Evolutionary conservation across 2,797 vertebrate species (phyloP).

Genomic region (Protosalanx chinensis): DNA sequence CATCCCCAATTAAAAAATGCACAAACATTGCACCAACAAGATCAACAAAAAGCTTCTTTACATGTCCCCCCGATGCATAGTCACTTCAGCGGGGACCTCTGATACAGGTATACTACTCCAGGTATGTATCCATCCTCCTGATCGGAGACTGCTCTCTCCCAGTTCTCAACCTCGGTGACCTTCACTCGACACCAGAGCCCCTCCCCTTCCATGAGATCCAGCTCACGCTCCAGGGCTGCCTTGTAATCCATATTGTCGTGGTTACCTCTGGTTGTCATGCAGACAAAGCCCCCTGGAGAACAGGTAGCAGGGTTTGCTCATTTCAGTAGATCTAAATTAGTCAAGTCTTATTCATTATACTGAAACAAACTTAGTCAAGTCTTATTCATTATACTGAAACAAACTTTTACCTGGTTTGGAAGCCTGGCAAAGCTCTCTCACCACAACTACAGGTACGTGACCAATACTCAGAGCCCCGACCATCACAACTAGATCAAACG

Average conservation of each 20-base stretch:
- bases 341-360: slow-evolving; percentile 2
- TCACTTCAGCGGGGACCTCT: slow-evolving; percentile 36
- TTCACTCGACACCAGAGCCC: slow-evolving; percentile 71
- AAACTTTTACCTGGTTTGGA: slow-evolving; percentile 78
- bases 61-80: no score
- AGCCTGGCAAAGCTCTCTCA: slow-evolving; percentile 76
- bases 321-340: neutral
- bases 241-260: slow-evolving; percentile 78
- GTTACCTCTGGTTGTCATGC: slow-evolving; percentile 85
- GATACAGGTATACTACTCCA: slow-evolving; percentile 75
- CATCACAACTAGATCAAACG: slow-evolving; percentile 80
- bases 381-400: slow-evolving; percentile 8
- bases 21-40: no score
- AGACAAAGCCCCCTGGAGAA: slow-evolving; percentile 81
- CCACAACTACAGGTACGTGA: slow-evolving; percentile 69
- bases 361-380: slow-evolving; percentile 3
- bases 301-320: neutral
- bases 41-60: no score
- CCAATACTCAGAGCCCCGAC: slow-evolving; percentile 80
- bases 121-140: slow-evolving; percentile 77
- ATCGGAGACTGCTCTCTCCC: slow-evolving; percentile 79
- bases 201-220: slow-evolving; percentile 71
- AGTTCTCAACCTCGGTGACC: slow-evolving; percentile 70
- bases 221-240: slow-evolving; percentile 63
- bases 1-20: no score